These are phyloP conservation scores for Florisuga fusca DNA, from an alignment of 2,797 vertebrate genomes.

Conservation along the genomic window DNA sequence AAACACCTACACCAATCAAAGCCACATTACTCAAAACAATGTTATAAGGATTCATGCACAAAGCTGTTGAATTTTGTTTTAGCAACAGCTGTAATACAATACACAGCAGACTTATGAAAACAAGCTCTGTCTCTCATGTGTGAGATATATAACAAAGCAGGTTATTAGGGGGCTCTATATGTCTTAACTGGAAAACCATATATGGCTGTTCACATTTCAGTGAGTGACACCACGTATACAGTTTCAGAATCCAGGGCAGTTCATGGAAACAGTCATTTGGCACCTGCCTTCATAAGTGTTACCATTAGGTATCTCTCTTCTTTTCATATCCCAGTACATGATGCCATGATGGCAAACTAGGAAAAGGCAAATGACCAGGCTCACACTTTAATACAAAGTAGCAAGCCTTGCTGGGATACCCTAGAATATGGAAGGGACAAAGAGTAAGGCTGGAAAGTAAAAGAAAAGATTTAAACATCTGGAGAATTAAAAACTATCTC, in stretches of 20 bases:
- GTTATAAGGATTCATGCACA: neutral
- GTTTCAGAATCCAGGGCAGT: neutral
- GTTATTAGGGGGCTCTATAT: neutral
- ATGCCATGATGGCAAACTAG: neutral
- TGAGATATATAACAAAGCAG: neutral
- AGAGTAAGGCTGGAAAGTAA: neutral
- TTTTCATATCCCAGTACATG: neutral
- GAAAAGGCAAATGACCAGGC: neutral
- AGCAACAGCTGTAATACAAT: neutral
- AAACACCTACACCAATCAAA: neutral
- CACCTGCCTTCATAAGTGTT: neutral
- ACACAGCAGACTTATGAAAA: neutral
- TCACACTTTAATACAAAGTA: neutral
- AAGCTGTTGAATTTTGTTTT: neutral
- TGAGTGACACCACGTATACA: neutral
- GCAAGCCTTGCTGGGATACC: neutral
- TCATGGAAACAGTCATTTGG: neutral
- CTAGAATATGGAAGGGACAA: neutral
- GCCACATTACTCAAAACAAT: accelerated
- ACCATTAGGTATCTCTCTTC: neutral
- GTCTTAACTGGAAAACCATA: neutral
- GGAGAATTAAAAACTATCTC: neutral
- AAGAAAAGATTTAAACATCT: neutral
- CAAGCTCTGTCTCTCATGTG: neutral
- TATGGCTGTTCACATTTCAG: neutral